These are phyloP conservation scores for Cyprinodon brontotheroides DNA, from an alignment of 2,113 vertebrate species.

Conservation along the genomic window DNA sequence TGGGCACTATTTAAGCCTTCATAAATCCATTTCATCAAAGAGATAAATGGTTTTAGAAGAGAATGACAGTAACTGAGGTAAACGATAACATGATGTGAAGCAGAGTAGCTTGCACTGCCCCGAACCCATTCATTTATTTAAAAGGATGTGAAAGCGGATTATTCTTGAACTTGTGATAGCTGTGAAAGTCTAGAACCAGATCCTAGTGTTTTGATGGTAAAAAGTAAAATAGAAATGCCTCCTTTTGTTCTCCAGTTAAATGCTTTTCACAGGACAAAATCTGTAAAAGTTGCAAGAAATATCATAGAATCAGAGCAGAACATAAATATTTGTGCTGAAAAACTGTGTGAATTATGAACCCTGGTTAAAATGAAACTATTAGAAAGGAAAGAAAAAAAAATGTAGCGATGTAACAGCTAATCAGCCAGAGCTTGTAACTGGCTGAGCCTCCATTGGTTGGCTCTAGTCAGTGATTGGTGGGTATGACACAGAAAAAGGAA, in stretches of 20 bases:
- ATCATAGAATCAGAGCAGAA: neutral
- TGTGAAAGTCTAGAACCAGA: neutral
- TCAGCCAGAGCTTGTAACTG: neutral
- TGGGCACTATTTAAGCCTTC: constrained; percentile 28
- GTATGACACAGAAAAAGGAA: neutral
- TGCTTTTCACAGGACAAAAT: neutral
- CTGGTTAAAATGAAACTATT: neutral
- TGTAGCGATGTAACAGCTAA: neutral
- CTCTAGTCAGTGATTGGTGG: neutral
- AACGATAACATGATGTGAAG: neutral
- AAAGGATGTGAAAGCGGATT: too few species aligned
- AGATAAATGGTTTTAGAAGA: neutral
- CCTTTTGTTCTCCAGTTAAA: neutral
- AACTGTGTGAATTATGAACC: too few species aligned
- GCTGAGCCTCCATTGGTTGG: neutral
- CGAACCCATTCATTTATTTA: neutral
- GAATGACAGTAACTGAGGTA: neutral
- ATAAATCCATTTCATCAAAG: constrained; percentile 23
- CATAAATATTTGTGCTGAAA: neutral
- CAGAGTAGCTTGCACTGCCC: neutral
- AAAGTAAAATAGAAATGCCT: neutral
- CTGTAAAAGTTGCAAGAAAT: neutral
- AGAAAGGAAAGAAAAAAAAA: neutral
- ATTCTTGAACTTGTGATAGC: neutral
- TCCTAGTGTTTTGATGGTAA: neutral